Percentiles rank a stretch among this genome's conserved stretches.
Conservation (phyloP, 2,888 invertebrate species). For the Cepaea hortensis region DNA sequence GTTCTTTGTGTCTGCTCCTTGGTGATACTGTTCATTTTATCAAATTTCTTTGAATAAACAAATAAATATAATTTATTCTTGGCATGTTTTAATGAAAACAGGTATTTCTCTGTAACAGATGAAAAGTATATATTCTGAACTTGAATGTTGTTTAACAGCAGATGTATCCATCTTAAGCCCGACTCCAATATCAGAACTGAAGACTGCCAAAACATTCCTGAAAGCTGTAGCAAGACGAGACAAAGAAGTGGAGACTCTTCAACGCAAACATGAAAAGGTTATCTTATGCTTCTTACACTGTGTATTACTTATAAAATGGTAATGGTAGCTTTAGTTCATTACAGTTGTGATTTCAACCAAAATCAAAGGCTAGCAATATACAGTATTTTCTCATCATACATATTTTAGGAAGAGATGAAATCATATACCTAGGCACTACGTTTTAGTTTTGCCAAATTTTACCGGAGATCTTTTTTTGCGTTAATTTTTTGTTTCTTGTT, state of each 20-base stretch:
- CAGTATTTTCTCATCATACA: too few species aligned
- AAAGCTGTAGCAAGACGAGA: conserved; percentile 90
- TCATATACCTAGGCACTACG: too few species aligned
- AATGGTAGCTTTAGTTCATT: too few species aligned
- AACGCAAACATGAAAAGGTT: conserved; percentile 78
- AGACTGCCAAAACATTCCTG: conserved; percentile 87
- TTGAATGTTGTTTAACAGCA: conserved; percentile 47
- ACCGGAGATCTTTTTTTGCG: too few species aligned
- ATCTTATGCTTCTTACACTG: conserved; percentile 25
- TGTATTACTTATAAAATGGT: neutral
- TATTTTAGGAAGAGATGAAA: too few species aligned
- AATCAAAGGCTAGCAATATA: too few species aligned
- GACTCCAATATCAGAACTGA: conserved; percentile 87
- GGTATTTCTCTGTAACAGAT: neutral
- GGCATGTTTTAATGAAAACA: neutral
- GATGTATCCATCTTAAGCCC: conserved; percentile 75
- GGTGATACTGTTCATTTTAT: too few species aligned
- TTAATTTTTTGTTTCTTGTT: too few species aligned
- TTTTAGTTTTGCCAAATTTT: too few species aligned
- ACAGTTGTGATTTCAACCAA: too few species aligned
- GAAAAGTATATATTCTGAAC: neutral
- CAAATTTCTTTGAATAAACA: neutral
- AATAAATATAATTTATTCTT: neutral
- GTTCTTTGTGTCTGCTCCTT: too few species aligned
- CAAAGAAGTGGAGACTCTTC: conserved; percentile 88